Base-by-base conservation (phyloP, 2,888 invertebrate genomes). In the Mamestra brassicae region DNA sequence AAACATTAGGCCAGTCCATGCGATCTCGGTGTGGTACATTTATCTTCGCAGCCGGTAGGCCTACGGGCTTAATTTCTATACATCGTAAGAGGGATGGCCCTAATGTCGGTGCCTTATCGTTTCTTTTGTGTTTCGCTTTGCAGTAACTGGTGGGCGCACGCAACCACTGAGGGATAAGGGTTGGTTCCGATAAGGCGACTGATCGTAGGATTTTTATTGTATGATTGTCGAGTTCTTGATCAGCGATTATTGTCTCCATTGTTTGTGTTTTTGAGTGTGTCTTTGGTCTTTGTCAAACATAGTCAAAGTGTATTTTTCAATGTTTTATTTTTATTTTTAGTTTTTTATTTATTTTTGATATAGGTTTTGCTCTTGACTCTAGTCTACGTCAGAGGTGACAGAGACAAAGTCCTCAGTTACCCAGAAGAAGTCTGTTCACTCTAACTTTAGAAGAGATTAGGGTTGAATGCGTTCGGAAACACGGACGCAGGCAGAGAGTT, bases 111-210 rank as follows among this genome's bases (percentile, higher is more conserved):
- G 83, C 88, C 90, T 92, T 92, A 92, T 91, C 89, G 91, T 87
- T 92, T 90, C 93, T 93, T 92, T 93, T 93, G 93, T 87, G 86
- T 89, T 88, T 89, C 91, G 90, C 89, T 91, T 90, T 87, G 86
- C 88, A 80, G 86, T 89, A 89, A 89, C 88, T 88, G 85, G 89
- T 87, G 87, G 85, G 83, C 80, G 86, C 92, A 93, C 93, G 93
- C 93, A 84, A 85, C 83, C 76, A 79, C 81, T 81, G 78, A 68
- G n/a, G 6, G 58, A 73, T 87, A 88, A 82, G 60, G 84, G 55
- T 42, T 5, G 65, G 78, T 87, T 84, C 58, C 13, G 54, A 60
- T 66, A 65, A 54, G 4, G 67, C 78, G 76, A 76, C 57, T 81
- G 42, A 68, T 71, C 55, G 73, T 17, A 10, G 1, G 26, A 52